Base-by-base conservation (phyloP, 1,140 invertebrate species). In the Conus ventricosus region DNA sequence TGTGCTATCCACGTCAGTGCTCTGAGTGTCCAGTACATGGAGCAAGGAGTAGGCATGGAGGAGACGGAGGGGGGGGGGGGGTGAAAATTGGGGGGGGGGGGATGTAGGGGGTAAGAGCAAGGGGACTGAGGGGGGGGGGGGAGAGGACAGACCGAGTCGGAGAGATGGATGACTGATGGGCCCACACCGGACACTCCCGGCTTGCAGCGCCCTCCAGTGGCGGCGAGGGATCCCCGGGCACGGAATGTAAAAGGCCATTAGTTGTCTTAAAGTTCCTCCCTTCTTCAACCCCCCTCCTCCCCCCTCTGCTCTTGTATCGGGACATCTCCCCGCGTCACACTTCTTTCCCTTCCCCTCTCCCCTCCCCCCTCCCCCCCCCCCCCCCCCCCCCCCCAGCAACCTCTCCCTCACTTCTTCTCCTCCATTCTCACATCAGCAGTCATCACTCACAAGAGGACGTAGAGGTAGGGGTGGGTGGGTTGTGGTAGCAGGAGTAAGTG, bases 171-270 rank as follows among this genome's bases (percentile, higher is more conserved):
- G 67, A 20, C 23, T 71, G 67, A 71, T 23, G 20, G 67, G 20
- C 67, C 67, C 13, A n/a, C 67, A 71, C 11, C 20, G 67, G 67
- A 71, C 67, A 71, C 23, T 71, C 17, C 67, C 67, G 67, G 67
- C 67, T 71, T 71, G 13, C 13, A 13, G 67, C 67, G 67, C 15
- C 17, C 67, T 71, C 67, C 67, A 71, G 11, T 71, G 67, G 4
- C 67, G 67, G 67, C 67, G 67, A 71, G 23, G 67, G 67, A 71
- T 39, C 39, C 23, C 67, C 67, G 67, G 4, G 17, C 67, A n/a
- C 6, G 67, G 67, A 71, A 71, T 71, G 67, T 71, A n/a, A 71
- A 71, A 71, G 67, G 67, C 67, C 67, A 71, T 71, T 71, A 71
- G 67, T 20, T 71, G 67, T 6, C 23, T 71, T 71, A 71, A 71